Percentiles rank a stretch among this genome's conserved stretches.
These are phyloP conservation scores for Adelphocoris suturalis DNA, from an alignment of 2,888 invertebrate genomes.

Conservation along the genomic window DNA sequence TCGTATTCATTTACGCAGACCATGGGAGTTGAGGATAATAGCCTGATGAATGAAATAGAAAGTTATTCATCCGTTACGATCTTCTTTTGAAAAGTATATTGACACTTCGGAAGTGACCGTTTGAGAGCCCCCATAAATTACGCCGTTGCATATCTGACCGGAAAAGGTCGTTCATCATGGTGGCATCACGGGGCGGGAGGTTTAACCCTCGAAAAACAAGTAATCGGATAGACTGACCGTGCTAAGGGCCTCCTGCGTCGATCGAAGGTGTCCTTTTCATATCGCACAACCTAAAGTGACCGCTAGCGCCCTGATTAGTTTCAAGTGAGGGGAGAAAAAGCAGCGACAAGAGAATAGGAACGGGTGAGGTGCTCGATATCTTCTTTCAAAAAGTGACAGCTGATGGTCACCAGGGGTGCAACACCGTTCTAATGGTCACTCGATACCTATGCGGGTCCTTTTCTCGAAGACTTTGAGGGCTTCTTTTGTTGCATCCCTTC, in stretches of 20 bases:
- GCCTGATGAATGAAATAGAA: not conserved
- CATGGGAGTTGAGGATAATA: too few species aligned
- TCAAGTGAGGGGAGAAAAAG: slow-evolving; percentile 40
- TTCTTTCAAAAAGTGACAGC: slow-evolving; percentile 60
- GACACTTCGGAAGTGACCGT: not conserved
- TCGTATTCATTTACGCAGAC: too few species aligned
- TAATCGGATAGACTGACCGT: slow-evolving; percentile 46
- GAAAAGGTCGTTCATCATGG: slow-evolving; percentile 19
- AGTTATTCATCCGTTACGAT: not conserved
- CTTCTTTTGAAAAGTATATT: not conserved
- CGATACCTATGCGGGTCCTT: slow-evolving; percentile 70
- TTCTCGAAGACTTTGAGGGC: slow-evolving; percentile 30
- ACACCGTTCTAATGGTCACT: slow-evolving; percentile 69
- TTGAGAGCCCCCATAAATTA: slow-evolving; percentile 26
- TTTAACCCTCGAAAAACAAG: slow-evolving; percentile 11
- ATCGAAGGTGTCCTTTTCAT: slow-evolving; percentile 48
- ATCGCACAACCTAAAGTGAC: slow-evolving; percentile 49
- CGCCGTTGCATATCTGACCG: slow-evolving; percentile 9
- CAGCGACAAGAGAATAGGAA: not conserved
- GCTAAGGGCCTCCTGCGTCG: slow-evolving; percentile 57
- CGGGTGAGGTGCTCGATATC: slow-evolving; percentile 50
- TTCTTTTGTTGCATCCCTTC: slow-evolving; percentile 48
- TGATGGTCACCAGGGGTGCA: slow-evolving; percentile 66
- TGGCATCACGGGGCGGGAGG: not conserved
- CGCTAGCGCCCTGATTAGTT: slow-evolving; percentile 69